phyloP scores from a whole-genome alignment of 1,140 invertebrate genomes.

The Drosophila paulistorum region DNA sequence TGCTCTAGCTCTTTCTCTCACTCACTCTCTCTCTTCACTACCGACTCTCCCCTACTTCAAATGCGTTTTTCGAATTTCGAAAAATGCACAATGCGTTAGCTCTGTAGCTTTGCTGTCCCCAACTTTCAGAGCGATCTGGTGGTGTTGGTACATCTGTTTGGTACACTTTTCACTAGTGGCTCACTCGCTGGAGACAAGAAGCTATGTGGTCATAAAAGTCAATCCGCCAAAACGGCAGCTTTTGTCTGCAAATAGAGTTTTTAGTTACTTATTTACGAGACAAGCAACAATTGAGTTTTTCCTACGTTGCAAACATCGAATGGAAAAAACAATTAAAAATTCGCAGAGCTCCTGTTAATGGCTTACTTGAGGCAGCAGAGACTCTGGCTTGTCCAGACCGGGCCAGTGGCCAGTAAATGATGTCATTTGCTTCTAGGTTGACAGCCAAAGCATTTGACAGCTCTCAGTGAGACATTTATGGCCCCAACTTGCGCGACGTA shows the following conservation, averaged over 20 bases:
- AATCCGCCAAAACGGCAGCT: slow-evolving; percentile 56
- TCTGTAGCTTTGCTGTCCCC: slow-evolving; percentile 31
- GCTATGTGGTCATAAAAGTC: slow-evolving; percentile 64
- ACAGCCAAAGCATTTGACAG: slow-evolving; percentile 60
- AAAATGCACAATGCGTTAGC: slow-evolving; percentile 25
- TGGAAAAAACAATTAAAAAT: slow-evolving; percentile 65
- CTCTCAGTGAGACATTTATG: slow-evolving; percentile 57
- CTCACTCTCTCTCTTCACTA: slow-evolving; percentile 7
- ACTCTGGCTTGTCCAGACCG: too few relatives aligned
- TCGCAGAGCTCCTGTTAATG: slow-evolving; percentile 66
- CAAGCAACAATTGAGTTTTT: slow-evolving; percentile 66
- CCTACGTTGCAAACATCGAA: slow-evolving; percentile 25
- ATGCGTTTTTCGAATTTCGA: slow-evolving; percentile 68
- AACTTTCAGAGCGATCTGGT: not conserved
- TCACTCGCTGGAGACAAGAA: slow-evolving; percentile 24
- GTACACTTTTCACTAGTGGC: slow-evolving; percentile 45
- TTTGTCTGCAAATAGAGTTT: slow-evolving; percentile 50
- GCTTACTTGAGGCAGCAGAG: slow-evolving; percentile 46
- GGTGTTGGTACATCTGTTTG: slow-evolving; percentile 8
- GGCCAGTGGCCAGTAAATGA: slow-evolving; percentile 55
- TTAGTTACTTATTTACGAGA: slow-evolving; percentile 65
- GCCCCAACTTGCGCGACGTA: slow-evolving; percentile 48
- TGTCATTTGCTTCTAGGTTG: slow-evolving; percentile 62
- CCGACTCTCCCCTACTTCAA: slow-evolving; percentile 36
- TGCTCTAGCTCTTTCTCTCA: not conserved